Base-by-base conservation (phyloP, 2,113 vertebrate species). In the Epinephelus cyanopodus region DNA sequence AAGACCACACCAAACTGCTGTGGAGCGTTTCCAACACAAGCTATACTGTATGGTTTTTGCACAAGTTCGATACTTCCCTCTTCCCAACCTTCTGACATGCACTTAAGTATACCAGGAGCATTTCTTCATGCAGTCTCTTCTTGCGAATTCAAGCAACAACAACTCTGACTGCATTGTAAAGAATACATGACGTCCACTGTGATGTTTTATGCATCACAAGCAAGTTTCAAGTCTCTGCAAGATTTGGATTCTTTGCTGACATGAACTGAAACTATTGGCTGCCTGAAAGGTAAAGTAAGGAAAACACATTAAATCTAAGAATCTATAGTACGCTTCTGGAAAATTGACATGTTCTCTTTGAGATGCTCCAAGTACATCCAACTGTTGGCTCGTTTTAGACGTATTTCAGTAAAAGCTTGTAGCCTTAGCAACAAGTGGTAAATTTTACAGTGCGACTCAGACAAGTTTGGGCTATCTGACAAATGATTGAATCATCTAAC, bases 221-320 rank as follows among this genome's bases (percentile, higher is more conserved):
- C 25, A 57, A 10, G 23, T 33, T 60, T 81, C 60, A 76, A 77
- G 71, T 70, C 39, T 60, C 57, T 79, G 70, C 70, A 69, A 48
- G 56, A 67, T 48, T 37, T 53, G 48, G 48, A 73, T 54, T 73
- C 18, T 61, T 39, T 72, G 60, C 58, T 10, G 61, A 73, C 74
- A 72, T 47, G 61, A 77, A 33, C 5, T 68, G 12, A 48, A 67
- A 13, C 61, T 61, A 56, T 0, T 63, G 23, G 18, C 33, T 62
- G n/a, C 17, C n/a, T 72, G 29, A 14, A 53, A 61, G 74, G 29
- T 67, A 61, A 10, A 67, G 19, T 2, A 8, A 8, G 12, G 45
- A 58, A 68, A 75, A 47, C 8, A 61, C 27, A 33, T 8, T 37
- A 18, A 23, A 66, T 67, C 4, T 37, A 52, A 71, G 1, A 52